phyloP scores from a whole-genome alignment of 2,888 invertebrate species.

The Bedellia somnulentella region DNA sequence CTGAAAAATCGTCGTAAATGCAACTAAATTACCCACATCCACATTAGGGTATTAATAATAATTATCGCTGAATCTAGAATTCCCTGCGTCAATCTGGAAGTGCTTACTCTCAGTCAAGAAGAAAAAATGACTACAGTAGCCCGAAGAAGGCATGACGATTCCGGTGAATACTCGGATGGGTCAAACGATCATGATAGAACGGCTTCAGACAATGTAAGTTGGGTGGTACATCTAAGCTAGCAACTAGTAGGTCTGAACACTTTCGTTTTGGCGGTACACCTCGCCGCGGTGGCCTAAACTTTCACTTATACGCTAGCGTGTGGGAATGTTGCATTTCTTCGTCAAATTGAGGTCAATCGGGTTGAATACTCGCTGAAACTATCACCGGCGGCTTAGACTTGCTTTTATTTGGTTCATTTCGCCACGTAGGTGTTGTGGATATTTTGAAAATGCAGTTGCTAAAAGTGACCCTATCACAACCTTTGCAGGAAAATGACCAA shows the following conservation, averaged over 20 bases:
- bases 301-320: constrained; percentile 52
- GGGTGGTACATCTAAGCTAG: too few species aligned
- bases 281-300: constrained; percentile 20
- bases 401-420: constrained; percentile 13
- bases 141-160: constrained; percentile 36
- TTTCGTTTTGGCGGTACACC: constrained; percentile 10
- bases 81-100: constrained; percentile 52
- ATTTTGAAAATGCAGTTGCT: constrained; percentile 34
- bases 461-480: constrained; percentile 38
- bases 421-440: constrained; percentile 22
- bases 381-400: constrained; percentile 25
- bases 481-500: constrained; percentile 44
- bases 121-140: constrained; percentile 52
- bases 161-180: constrained; percentile 51
- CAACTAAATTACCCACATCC: too few species aligned
- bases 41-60: too few species aligned
- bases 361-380: constrained; percentile 41
- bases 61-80: too few species aligned
- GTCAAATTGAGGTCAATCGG: constrained; percentile 50
- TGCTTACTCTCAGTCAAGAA: constrained; percentile 39
- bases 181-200: constrained; percentile 49
- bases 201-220: constrained; percentile 48
- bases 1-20: too few species aligned
- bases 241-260: constrained; percentile 2
- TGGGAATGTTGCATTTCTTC: constrained; percentile 55